Evolutionary conservation across 2,113 vertebrate genomes (phyloP).

Genomic region (Pteruthius melanotis): DNA sequence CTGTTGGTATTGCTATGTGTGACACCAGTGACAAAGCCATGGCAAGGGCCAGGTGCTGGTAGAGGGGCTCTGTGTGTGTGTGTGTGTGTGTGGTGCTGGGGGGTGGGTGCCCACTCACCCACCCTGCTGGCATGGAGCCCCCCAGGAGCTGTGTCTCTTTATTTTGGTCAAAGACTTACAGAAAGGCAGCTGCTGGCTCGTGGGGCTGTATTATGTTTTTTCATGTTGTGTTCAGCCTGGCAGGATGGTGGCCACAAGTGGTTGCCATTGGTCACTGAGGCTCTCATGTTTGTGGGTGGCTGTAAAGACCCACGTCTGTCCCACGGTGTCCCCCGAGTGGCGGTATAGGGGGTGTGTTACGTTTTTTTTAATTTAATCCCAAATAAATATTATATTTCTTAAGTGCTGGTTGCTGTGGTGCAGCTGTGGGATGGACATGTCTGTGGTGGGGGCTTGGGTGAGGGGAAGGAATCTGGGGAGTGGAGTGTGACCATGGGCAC

Average conservation of each 20-base stretch:
- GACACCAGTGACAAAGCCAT: neutral
- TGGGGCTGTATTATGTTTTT: conserved; percentile 21
- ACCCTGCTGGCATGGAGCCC: neutral
- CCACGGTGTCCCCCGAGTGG: conserved; percentile 5
- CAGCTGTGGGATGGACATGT: rapidly evolving
- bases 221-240: neutral
- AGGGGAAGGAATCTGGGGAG: neutral
- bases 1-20: neutral
- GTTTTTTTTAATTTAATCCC: conserved; percentile 67
- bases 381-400: conserved; percentile 78
- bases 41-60: neutral
- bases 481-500: rapidly evolving
- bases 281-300: conserved; percentile 13
- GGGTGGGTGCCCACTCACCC: neutral
- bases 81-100: neutral
- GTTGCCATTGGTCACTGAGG: neutral
- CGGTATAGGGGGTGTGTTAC: neutral
- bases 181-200: neutral
- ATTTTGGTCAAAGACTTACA: neutral
- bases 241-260: neutral
- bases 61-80: neutral
- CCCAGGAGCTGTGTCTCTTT: neutral
- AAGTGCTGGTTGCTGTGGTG: neutral
- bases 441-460: rapidly evolving
- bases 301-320: neutral